Conservation (phyloP, 2,113 vertebrate species). For the Alaudala cheleensis region DNA sequence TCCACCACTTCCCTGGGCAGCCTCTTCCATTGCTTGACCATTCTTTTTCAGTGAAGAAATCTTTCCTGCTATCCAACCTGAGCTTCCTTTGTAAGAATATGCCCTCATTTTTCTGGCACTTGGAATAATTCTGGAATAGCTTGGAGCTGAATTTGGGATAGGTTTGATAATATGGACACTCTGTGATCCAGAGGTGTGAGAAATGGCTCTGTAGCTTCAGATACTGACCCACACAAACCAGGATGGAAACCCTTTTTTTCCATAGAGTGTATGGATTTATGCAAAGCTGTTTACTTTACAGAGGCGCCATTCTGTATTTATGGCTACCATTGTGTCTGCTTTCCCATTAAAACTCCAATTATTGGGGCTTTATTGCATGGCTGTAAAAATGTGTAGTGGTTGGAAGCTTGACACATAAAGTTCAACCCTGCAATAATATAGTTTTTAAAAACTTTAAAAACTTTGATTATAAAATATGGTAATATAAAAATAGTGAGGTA, state of each 20-base stretch:
- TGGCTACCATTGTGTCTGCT: constrained; percentile 21
- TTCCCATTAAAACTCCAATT: constrained; percentile 36
- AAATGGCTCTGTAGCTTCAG: background rate
- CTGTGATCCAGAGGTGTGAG: background rate
- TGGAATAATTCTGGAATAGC: background rate
- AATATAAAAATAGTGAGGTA: background rate
- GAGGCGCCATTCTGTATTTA: constrained; percentile 34
- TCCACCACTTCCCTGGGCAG: background rate
- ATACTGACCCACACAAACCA: background rate
- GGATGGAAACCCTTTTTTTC: background rate
- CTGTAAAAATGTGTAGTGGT: constrained; percentile 13
- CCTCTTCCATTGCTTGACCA: background rate
- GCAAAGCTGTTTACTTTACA: constrained; percentile 22
- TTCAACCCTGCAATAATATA: background rate
- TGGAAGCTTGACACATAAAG: constrained; percentile 1
- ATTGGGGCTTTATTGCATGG: background rate
- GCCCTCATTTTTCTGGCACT: background rate
- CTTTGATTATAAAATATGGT: background rate
- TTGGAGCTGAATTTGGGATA: background rate
- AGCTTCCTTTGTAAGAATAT: background rate
- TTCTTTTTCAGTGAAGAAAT: background rate
- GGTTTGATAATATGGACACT: background rate
- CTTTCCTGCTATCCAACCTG: background rate
- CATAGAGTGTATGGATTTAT: background rate
- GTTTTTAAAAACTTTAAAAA: background rate